Percentiles rank a stretch among this genome's conserved stretches.
phyloP scores from a whole-genome alignment of 2,797 vertebrate species.

The Babyrousa celebensis region DNA sequence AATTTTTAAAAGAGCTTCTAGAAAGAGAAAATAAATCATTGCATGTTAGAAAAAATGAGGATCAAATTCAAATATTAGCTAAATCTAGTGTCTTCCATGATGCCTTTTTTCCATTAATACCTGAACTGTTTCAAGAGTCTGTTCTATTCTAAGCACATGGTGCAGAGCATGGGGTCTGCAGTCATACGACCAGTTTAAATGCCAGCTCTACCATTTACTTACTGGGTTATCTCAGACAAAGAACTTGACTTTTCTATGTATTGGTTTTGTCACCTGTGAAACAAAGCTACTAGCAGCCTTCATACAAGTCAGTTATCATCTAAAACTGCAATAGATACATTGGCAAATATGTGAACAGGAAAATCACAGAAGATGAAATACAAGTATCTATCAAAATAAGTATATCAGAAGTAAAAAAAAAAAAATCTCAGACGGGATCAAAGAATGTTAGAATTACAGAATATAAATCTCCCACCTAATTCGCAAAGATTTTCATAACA shows the following conservation, averaged over 20 bases:
- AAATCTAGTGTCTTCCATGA: not conserved
- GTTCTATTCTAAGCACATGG: not conserved
- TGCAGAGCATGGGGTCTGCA: accelerated
- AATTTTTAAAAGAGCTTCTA: not conserved
- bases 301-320: not conserved
- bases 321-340: not conserved
- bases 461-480: not conserved
- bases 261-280: not conserved
- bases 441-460: not conserved
- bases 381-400: not conserved
- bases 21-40: not conserved
- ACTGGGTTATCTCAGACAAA: not conserved
- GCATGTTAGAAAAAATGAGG: not conserved
- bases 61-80: not conserved
- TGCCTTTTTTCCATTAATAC: not conserved
- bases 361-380: constrained; percentile 25
- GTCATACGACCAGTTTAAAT: constrained; percentile 14
- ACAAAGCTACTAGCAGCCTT: not conserved
- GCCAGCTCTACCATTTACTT: not conserved
- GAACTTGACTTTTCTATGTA: not conserved
- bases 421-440: not conserved
- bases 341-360: not conserved
- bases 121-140: not conserved
- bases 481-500: not conserved
- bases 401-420: not conserved